Conservation (phyloP, 2,797 vertebrate genomes). For the Micropoecilia bifurca region DNA sequence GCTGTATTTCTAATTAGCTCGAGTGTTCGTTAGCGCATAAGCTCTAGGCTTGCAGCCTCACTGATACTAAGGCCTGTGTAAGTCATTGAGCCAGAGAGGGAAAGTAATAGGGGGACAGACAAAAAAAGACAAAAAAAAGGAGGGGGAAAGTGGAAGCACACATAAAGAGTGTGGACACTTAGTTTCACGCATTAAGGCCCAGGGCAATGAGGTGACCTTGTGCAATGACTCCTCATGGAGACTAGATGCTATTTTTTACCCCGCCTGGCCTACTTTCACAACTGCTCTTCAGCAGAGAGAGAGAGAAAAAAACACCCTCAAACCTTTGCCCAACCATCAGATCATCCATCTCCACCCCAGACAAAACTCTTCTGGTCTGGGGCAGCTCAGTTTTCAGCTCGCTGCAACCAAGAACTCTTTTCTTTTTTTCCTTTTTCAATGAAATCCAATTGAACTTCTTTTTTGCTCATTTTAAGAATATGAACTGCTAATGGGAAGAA, state of each 20-base stretch:
- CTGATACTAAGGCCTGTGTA: slow-evolving; percentile 60
- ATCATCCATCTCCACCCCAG: slow-evolving; percentile 64
- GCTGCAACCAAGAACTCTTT: slow-evolving; percentile 46
- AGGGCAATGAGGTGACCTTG: slow-evolving; percentile 79
- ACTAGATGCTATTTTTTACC: slow-evolving; percentile 75
- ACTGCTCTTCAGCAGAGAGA: slow-evolving; percentile 54
- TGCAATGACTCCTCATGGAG: slow-evolving; percentile 69
- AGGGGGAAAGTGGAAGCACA: not conserved
- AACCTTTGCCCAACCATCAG: slow-evolving; percentile 67
- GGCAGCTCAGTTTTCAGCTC: slow-evolving; percentile 52
- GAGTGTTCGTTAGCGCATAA: slow-evolving; percentile 71
- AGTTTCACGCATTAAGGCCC: slow-evolving; percentile 59
- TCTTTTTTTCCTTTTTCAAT: slow-evolving; percentile 20
- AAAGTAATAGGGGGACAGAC: slow-evolving; percentile 27
- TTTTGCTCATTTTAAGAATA: slow-evolving; percentile 11
- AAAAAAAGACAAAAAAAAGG: slow-evolving; percentile 21
- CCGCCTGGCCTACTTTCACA: slow-evolving; percentile 71
- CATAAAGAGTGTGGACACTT: slow-evolving; percentile 46
- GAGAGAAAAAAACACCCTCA: slow-evolving; percentile 35
- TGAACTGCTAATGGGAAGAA: slow-evolving; percentile 23
- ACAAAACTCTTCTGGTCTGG: slow-evolving; percentile 44
- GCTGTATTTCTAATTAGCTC: slow-evolving; percentile 78
- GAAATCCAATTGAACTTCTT: slow-evolving; percentile 68
- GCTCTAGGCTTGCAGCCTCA: slow-evolving; percentile 47
- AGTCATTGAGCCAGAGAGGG: slow-evolving; percentile 63